Conservation (phyloP, 2,797 vertebrate genomes). For the Lithobates pipiens region DNA sequence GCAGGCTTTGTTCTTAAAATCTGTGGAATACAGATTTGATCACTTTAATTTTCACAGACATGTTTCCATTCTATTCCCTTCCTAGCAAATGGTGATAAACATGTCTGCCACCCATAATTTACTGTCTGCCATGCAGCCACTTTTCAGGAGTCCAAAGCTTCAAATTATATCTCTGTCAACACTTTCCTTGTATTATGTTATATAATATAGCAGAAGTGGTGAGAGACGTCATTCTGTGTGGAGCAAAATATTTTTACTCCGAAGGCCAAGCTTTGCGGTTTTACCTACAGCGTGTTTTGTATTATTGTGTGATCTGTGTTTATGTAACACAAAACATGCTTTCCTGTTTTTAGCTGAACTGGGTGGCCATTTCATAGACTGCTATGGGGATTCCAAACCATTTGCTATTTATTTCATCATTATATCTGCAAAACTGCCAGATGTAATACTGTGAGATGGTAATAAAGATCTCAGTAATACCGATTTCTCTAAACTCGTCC, state of each 20-base stretch:
- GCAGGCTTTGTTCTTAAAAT: not conserved
- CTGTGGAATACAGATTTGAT: not conserved
- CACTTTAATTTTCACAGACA: not conserved
- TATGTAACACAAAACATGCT: not conserved
- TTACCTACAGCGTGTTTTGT: not conserved
- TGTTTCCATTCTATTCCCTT: not conserved
- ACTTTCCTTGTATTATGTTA: not conserved
- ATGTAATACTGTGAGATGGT: no score
- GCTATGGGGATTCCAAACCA: not conserved
- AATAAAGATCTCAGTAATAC: no score
- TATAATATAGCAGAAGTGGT: not conserved
- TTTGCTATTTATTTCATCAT: no score
- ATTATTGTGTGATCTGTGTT: not conserved
- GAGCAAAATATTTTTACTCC: not conserved
- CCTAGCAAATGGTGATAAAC: slow-evolving; percentile 22
- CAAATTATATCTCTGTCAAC: slow-evolving; percentile 18
- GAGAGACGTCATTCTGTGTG: not conserved
- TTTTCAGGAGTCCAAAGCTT: not conserved
- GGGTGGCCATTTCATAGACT: not conserved
- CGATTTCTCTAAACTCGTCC: no score
- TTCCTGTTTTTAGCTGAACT: not conserved
- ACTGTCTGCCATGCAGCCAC: slow-evolving; percentile 29
- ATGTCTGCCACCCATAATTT: slow-evolving; percentile 31
- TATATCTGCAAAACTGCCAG: no score
- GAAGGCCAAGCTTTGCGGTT: not conserved